These are phyloP conservation scores for Sebastes nivosus DNA, from an alignment of 2,797 vertebrate species.

Conservation along the genomic window DNA sequence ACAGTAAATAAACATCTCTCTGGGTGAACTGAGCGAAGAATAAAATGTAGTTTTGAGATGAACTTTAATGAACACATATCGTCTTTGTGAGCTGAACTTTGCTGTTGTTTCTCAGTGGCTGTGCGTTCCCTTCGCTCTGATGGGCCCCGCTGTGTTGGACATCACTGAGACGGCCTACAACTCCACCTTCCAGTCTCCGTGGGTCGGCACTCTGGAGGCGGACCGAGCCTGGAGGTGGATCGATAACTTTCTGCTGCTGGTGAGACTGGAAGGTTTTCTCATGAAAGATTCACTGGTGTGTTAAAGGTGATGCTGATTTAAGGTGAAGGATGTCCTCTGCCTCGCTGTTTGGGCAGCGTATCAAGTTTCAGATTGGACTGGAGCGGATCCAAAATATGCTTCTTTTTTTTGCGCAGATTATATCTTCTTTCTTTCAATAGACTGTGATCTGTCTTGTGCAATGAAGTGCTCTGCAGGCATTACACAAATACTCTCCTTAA, in stretches of 20 bases:
- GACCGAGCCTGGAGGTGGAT: conserved; percentile 81
- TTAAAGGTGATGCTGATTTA: background rate
- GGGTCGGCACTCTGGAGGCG: conserved; percentile 79
- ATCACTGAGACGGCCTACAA: conserved; percentile 82
- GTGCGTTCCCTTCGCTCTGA: conserved; percentile 83
- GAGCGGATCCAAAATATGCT: background rate
- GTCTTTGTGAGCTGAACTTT: background rate
- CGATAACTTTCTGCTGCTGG: conserved; percentile 78
- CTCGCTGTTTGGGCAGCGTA: background rate
- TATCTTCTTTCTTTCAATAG: background rate
- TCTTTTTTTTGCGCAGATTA: background rate
- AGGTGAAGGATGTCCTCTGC: background rate
- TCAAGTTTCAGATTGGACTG: background rate
- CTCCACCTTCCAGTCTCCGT: conserved; percentile 75
- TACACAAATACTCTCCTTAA: background rate
- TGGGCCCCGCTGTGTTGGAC: conserved; percentile 73
- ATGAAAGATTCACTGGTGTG: background rate
- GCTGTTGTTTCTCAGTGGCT: conserved; percentile 57
- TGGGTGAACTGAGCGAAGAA: too few species aligned
- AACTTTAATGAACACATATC: too few species aligned
- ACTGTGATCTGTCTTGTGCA: background rate
- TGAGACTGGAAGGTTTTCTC: conserved; percentile 36
- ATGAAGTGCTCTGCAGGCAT: background rate
- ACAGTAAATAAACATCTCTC: too few species aligned
- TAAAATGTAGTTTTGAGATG: too few species aligned